phyloP scores from a whole-genome alignment of 2,797 vertebrate species.

The Salmo trutta region DNA sequence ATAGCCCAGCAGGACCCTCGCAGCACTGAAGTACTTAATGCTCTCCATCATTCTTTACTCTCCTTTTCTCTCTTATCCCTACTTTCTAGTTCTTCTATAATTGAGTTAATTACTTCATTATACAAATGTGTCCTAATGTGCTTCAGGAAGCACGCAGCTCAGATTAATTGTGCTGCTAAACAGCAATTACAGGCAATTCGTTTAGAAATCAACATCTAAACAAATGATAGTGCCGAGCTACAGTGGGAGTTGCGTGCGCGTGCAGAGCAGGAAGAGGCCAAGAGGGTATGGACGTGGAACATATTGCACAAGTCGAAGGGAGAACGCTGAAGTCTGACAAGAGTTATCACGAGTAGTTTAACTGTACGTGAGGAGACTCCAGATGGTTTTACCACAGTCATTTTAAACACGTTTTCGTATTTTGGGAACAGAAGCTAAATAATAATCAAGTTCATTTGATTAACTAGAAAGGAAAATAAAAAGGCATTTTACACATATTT shows the following conservation, averaged over 20 bases:
- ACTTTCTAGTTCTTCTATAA: constrained; percentile 66
- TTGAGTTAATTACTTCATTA: constrained; percentile 80
- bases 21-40: constrained; percentile 25
- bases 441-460: not conserved
- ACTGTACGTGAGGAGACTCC: not conserved
- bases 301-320: constrained; percentile 26
- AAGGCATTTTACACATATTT: not conserved
- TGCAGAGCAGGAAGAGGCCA: constrained; percentile 42
- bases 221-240: constrained; percentile 63
- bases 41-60: constrained; percentile 38
- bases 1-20: constrained; percentile 24
- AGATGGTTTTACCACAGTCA: not conserved
- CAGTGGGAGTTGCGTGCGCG: constrained; percentile 17
- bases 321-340: constrained; percentile 2
- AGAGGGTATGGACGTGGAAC: constrained; percentile 36
- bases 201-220: constrained; percentile 80
- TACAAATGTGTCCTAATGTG: constrained; percentile 76
- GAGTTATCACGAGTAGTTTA: not conserved
- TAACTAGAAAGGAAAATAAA: not conserved
- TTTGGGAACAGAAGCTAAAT: not conserved
- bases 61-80: constrained; percentile 43
- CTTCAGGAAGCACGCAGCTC: constrained; percentile 73
- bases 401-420: not conserved
- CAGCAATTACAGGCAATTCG: constrained; percentile 78
- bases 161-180: constrained; percentile 75